Percentiles rank a stretch among this genome's conserved stretches.
Evolutionary conservation across 23 tunicate genomes (phyloP).

Genomic region (Styela plicata): DNA sequence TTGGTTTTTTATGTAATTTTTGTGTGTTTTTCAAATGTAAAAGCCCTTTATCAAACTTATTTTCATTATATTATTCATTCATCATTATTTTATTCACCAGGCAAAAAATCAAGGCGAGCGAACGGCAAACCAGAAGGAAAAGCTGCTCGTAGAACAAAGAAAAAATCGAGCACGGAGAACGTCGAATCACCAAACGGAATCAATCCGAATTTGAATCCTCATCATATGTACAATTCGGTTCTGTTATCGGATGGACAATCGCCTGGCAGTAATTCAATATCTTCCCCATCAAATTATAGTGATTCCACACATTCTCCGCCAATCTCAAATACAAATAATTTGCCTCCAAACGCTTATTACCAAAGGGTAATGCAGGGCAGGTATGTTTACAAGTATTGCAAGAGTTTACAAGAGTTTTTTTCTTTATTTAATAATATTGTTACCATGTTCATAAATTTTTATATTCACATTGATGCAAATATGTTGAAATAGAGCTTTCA

Average conservation of each 20-base stretch:
- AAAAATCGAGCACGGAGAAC: slow-evolving; percentile 29
- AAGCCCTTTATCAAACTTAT: too few relatives aligned
- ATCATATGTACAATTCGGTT: neutral
- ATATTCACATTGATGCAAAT: too few relatives aligned
- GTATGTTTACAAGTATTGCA: too few relatives aligned
- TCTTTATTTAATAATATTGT: too few relatives aligned
- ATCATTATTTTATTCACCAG: too few relatives aligned
- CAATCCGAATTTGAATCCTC: slow-evolving; percentile 31
- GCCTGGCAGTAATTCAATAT: slow-evolving; percentile 58
- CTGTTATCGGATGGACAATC: slow-evolving; percentile 48
- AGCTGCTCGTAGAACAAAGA: slow-evolving; percentile 52
- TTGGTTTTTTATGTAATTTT: too few relatives aligned
- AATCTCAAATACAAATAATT: slow-evolving; percentile 9
- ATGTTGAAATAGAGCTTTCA: too few relatives aligned
- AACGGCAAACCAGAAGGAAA: slow-evolving; percentile 52
- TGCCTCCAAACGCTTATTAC: slow-evolving; percentile 17
- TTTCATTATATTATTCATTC: too few relatives aligned
- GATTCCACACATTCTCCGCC: slow-evolving; percentile 75
- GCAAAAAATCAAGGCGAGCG: slow-evolving; percentile 45
- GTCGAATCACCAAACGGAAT: slow-evolving; percentile 17
- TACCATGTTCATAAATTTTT: too few relatives aligned
- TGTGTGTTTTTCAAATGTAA: too few relatives aligned
- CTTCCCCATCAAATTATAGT: slow-evolving; percentile 76
- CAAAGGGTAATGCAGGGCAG: slow-evolving; percentile 12
- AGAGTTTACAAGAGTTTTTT: too few relatives aligned